Percentiles rank a stretch among this genome's conserved stretches.
phyloP scores from a whole-genome alignment of 2,888 invertebrate species.

The Orgyia antiqua region DNA sequence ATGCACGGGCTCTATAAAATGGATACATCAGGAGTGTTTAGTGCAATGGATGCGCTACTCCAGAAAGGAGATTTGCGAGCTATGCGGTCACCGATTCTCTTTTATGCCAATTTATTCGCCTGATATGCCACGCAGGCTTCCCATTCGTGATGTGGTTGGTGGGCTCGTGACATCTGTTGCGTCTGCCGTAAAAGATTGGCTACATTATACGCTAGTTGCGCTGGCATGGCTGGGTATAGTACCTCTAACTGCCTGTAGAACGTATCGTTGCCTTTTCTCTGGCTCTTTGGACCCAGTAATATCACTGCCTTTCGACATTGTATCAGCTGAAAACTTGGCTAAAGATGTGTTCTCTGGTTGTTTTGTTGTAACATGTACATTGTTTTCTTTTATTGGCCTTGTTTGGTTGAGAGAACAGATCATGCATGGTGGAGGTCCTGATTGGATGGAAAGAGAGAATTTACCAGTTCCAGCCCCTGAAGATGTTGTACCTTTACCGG shows the following conservation, averaged over 20 bases:
- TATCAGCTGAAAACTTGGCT: slow-evolving; percentile 94
- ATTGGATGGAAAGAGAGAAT: slow-evolving; percentile 92
- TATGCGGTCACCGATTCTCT: slow-evolving; percentile 98
- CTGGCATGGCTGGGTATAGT: slow-evolving; percentile 98
- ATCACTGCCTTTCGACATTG: slow-evolving; percentile 92
- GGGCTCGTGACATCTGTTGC: slow-evolving; percentile 93
- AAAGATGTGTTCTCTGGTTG: slow-evolving; percentile 97
- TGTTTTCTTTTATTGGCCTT: slow-evolving; percentile 96
- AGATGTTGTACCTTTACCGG: slow-evolving; percentile 59
- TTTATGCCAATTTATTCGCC: slow-evolving; percentile 99
- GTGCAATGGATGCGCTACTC: slow-evolving; percentile 99
- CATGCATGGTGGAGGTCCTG: slow-evolving; percentile 97
- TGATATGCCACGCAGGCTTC: slow-evolving; percentile 99
- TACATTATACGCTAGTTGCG: slow-evolving; percentile 97
- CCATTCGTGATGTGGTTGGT: slow-evolving; percentile 93
- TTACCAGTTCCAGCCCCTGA: slow-evolving; percentile 70
- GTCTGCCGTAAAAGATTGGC: slow-evolving; percentile 96
- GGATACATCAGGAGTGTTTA: slow-evolving; percentile 98
- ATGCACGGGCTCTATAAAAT: slow-evolving; percentile 99
- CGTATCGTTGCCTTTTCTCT: slow-evolving; percentile 94
- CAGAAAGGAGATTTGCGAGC: slow-evolving; percentile 98
- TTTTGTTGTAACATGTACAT: slow-evolving; percentile 96
- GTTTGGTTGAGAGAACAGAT: slow-evolving; percentile 99
- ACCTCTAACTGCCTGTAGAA: slow-evolving; percentile 96
- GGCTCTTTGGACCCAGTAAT: slow-evolving; percentile 92